phyloP scores from a whole-genome alignment of 1,140 invertebrate species.

The Lepidurus couesii region DNA sequence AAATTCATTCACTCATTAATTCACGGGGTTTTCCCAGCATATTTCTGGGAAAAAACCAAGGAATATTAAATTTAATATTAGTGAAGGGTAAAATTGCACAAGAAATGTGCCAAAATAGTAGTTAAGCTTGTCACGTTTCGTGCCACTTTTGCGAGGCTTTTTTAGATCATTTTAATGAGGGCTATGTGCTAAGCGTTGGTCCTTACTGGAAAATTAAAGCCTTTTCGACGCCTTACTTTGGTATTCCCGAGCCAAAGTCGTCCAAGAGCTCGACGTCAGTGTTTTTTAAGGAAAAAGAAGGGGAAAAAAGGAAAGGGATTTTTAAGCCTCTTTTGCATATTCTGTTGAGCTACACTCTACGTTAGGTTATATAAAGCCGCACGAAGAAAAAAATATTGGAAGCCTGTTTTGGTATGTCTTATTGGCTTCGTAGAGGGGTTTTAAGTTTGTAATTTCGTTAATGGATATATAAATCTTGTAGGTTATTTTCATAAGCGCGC shows the following conservation, averaged over 20 bases:
- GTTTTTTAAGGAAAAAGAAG: neutral
- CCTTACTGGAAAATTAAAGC: too few species aligned
- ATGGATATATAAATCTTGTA: constrained; percentile 16
- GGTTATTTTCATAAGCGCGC: neutral
- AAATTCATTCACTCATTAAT: too few species aligned
- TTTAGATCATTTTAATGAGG: too few species aligned
- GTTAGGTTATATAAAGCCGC: neutral
- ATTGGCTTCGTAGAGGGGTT: neutral
- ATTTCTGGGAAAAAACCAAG: too few species aligned
- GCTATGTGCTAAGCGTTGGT: too few species aligned
- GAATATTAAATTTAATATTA: too few species aligned
- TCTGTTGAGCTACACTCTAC: neutral
- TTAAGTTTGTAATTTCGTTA: constrained; percentile 4
- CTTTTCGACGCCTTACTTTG: neutral
- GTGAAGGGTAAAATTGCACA: too few species aligned
- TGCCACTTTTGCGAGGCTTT: too few species aligned
- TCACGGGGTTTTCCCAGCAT: too few species aligned
- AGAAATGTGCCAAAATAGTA: too few species aligned
- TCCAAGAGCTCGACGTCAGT: neutral
- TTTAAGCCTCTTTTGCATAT: neutral
- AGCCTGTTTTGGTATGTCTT: neutral
- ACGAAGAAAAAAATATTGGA: neutral
- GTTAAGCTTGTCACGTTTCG: too few species aligned
- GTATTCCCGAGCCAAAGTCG: neutral
- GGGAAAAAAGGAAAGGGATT: neutral